These are phyloP conservation scores for Neoarius graeffei DNA, from an alignment of 2,113 vertebrate species.

Conservation along the genomic window DNA sequence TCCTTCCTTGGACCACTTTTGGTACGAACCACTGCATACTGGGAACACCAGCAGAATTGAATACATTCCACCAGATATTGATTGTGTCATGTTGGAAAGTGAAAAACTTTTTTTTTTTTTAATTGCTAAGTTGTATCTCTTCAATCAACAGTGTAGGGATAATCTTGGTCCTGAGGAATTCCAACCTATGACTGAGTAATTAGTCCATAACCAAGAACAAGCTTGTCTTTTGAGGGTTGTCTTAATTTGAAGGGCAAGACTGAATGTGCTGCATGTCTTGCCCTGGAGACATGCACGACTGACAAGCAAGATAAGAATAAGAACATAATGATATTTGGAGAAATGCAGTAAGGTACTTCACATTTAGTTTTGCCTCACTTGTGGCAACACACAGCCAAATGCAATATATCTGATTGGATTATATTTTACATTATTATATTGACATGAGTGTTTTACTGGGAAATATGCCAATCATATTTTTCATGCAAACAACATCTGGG, in stretches of 20 bases:
- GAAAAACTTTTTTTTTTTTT: not conserved
- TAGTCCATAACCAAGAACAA: not conserved
- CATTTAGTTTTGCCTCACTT: slow-evolving; percentile 6
- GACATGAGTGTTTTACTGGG: no score
- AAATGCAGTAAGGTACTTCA: not conserved
- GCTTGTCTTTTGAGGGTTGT: not conserved
- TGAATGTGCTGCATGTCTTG: not conserved
- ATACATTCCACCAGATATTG: not conserved
- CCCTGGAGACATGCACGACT: not conserved
- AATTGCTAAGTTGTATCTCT: not conserved
- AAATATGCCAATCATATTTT: no score
- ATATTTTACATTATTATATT: not conserved
- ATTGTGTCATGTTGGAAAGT: not conserved
- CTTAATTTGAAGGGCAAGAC: not conserved
- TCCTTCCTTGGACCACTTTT: no score
- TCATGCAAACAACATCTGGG: no score
- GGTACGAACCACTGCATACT: no score
- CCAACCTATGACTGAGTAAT: not conserved
- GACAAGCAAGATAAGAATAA: not conserved
- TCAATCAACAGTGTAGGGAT: not conserved
- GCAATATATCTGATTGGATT: not conserved
- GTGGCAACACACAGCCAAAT: not conserved
- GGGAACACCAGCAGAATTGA: no score
- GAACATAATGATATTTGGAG: not conserved
- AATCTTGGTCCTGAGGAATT: not conserved